Percentiles rank a stretch among this genome's conserved stretches.
phyloP scores from a whole-genome alignment of 2,797 vertebrate species.

The Notolabrus celidotus region DNA sequence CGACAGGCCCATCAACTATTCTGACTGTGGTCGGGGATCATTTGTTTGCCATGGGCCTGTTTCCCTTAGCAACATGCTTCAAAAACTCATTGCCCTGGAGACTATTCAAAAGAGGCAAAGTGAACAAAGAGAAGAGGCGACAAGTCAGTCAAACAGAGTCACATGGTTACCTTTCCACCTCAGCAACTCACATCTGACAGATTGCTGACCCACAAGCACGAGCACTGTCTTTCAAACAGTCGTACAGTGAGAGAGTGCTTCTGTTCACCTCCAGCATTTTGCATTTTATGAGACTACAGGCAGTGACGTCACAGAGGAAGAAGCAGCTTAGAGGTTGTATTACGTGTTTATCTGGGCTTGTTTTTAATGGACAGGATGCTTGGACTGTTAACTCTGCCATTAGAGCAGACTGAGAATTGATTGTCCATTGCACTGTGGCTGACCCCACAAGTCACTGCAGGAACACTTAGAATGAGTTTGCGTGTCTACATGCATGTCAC shows the following conservation, averaged over 20 bases:
- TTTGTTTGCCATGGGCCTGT: conserved; percentile 72
- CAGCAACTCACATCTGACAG: conserved; percentile 26
- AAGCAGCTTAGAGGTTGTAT: conserved; percentile 5
- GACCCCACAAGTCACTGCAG: conserved; percentile 42
- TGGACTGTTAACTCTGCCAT: conserved; percentile 36
- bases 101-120: conserved; percentile 64
- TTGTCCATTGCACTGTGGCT: conserved; percentile 29
- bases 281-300: conserved; percentile 58
- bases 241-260: background rate
- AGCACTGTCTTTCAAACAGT: conserved; percentile 9
- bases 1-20: conserved; percentile 61
- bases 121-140: conserved; percentile 48
- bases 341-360: conserved; percentile 42
- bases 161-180: conserved; percentile 41
- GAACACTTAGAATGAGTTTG: conserved; percentile 28
- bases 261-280: conserved; percentile 31
- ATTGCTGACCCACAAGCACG: background rate
- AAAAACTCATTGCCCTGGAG: conserved; percentile 34
- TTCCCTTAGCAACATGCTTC: conserved; percentile 69
- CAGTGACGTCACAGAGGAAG: conserved; percentile 17
- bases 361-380: conserved; percentile 52
- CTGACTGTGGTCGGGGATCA: conserved; percentile 55
- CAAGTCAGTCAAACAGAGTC: conserved; percentile 40
- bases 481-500: background rate
- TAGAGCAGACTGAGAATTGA: conserved; percentile 47